Percentiles rank a stretch among this genome's conserved stretches.
phyloP scores from a whole-genome alignment of 2,888 invertebrate genomes.

The Branchipolynoe longqiensis region DNA sequence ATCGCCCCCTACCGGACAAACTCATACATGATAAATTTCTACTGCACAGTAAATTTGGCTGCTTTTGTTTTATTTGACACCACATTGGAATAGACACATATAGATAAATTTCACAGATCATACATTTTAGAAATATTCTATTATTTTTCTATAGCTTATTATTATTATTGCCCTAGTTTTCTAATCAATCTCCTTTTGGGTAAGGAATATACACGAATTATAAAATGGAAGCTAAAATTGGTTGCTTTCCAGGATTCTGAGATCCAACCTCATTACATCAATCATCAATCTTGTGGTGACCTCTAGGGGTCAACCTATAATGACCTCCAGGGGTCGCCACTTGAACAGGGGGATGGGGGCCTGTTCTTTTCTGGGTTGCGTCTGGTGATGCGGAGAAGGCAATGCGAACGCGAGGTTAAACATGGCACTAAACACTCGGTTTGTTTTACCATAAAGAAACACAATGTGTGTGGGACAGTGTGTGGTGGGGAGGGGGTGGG shows the following conservation, averaged over 20 bases:
- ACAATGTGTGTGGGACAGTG: background rate
- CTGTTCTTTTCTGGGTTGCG: background rate
- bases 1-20: background rate
- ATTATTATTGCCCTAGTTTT: no score
- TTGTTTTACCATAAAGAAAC: no score
- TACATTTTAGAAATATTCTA: no score
- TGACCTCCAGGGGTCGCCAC: slow-evolving; percentile 1
- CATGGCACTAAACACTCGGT: slow-evolving; percentile 18
- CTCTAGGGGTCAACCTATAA: slow-evolving; percentile 3
- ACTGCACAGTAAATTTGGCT: no score
- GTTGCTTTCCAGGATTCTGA: background rate
- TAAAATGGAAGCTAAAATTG: no score
- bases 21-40: no score
- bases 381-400: slow-evolving; percentile 9
- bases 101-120: no score
- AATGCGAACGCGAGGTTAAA: slow-evolving; percentile 31
- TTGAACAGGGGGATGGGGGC: background rate
- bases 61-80: no score
- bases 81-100: no score
- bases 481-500: background rate
- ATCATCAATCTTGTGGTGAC: slow-evolving; percentile 32
- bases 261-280: slow-evolving; percentile 13
- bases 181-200: no score
- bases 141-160: no score
- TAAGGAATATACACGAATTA: no score